Conservation (phyloP, 2,888 invertebrate species). For the Catocala sponsa region DNA sequence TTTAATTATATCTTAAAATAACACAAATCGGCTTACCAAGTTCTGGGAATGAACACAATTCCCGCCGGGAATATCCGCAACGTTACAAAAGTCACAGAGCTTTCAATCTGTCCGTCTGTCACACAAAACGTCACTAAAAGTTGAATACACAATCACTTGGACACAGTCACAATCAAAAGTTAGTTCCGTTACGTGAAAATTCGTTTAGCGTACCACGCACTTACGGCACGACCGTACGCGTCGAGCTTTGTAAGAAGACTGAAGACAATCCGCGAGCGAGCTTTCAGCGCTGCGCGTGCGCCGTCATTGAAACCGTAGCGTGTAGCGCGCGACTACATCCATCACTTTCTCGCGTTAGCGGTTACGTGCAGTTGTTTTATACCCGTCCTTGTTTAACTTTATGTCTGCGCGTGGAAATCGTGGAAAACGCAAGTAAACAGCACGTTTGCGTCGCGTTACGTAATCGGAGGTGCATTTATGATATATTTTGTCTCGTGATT, state of each 20-base stretch:
- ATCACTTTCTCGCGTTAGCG: constrained; percentile 59
- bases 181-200: constrained; percentile 53
- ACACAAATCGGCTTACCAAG: constrained; percentile 81
- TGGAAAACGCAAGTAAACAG: constrained; percentile 71
- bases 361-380: constrained; percentile 35
- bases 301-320: constrained; percentile 49
- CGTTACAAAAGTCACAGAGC: constrained; percentile 44
- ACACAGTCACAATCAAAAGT: constrained; percentile 63
- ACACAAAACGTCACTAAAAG: constrained; percentile 56
- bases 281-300: constrained; percentile 83
- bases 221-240: constrained; percentile 59
- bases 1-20: constrained; percentile 86
- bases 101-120: constrained; percentile 38
- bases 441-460: constrained; percentile 63
- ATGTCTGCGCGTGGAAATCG: constrained; percentile 71
- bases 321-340: constrained; percentile 33
- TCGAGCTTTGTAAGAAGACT: constrained; percentile 76
- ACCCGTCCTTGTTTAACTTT: constrained; percentile 55
- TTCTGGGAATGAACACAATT: constrained; percentile 71
- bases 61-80: constrained; percentile 63
- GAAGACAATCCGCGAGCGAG: constrained; percentile 67
- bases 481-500: constrained; percentile 81
- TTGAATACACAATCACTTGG: constrained; percentile 66
- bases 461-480: constrained; percentile 72
- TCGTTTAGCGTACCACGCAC: constrained; percentile 52